Conservation (phyloP, 2,797 vertebrate genomes). For the Hafferia zeledoni region DNA sequence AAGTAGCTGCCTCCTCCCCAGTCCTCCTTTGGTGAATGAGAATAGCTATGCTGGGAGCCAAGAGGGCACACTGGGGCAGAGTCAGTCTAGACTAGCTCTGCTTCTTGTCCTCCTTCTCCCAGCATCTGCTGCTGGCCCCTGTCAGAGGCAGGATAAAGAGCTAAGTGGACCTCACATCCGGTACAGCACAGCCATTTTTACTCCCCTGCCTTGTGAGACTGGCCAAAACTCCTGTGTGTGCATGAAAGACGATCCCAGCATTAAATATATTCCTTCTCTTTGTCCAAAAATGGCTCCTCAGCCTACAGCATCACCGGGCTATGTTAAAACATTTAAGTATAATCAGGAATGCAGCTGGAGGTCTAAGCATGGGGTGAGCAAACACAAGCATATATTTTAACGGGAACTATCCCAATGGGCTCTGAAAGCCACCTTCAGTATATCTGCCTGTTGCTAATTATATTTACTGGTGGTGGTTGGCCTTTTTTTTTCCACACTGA, state of each 20-base stretch:
- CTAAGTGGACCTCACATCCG: background rate
- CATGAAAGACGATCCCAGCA: background rate
- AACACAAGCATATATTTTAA: background rate
- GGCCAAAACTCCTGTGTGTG: background rate
- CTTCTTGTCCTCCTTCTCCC: background rate
- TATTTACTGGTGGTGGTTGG: conserved; percentile 59
- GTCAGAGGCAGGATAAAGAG: background rate
- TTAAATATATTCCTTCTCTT: background rate
- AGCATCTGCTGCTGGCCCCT: background rate
- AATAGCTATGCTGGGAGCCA: background rate
- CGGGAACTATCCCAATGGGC: background rate
- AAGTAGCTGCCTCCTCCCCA: background rate
- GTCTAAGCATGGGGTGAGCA: background rate
- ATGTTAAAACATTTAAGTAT: conserved; percentile 4
- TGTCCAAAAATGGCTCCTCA: background rate
- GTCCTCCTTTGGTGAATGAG: background rate
- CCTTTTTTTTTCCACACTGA: conserved; percentile 20
- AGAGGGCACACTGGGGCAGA: background rate
- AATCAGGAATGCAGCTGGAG: conserved; percentile 17
- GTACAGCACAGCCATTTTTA: background rate
- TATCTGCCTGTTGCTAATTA: conserved; percentile 71
- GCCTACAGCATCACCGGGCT: background rate
- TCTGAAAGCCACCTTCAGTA: conserved; percentile 18
- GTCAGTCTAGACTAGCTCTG: background rate
- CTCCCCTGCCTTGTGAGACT: background rate